Base-by-base conservation (phyloP, 2,888 invertebrate species). In the Mythimna lalbum region DNA sequence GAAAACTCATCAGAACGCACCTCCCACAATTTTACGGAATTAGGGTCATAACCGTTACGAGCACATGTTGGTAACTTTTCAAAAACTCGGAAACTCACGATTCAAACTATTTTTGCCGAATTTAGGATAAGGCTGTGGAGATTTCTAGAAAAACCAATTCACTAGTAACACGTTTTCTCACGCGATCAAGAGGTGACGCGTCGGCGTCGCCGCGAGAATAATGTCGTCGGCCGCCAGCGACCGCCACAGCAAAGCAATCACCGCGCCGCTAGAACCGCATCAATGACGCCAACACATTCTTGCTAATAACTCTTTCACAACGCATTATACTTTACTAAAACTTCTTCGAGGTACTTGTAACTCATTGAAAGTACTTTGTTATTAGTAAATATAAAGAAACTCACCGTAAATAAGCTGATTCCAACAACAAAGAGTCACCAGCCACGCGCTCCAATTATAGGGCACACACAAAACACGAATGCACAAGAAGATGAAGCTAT, bases 401-500 rank as follows among this genome's bases (percentile, higher is more conserved):
- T 95, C 85, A 96, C 95, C 95, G 94, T 94, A 93, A 93, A 92
- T 93, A 92, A 83, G 94, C 89, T 78, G 93, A 94, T 94, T 95
- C 95, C 93, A 94, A 96, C 94, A 96, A 96, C 96, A 96, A 96
- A 96, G 96, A 93, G 90, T 92, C 91, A 92, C 92, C 94, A 95
- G 96, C 96, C 96, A 96, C 96, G 96, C 96, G 96, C 96, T 96
- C 95, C 94, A 93, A 93, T 93, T 94, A 93, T 86, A 93, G 93
- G 93, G 90, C 96, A 96, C 95, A 91, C 96, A 96, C 95, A 93
- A 94, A 90, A 90, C 96, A 96, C 95, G 94, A 93, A 92, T 91
- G 89, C 95, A 95, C 96, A 94, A 91, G 89, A 86, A 92, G 92
- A 87, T 89, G 87, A 85, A 87, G 91, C 82, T 87, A 91, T 90